Base-by-base conservation (phyloP, 2,113 vertebrate species). In the Pomatorhinus ruficollis region DNA sequence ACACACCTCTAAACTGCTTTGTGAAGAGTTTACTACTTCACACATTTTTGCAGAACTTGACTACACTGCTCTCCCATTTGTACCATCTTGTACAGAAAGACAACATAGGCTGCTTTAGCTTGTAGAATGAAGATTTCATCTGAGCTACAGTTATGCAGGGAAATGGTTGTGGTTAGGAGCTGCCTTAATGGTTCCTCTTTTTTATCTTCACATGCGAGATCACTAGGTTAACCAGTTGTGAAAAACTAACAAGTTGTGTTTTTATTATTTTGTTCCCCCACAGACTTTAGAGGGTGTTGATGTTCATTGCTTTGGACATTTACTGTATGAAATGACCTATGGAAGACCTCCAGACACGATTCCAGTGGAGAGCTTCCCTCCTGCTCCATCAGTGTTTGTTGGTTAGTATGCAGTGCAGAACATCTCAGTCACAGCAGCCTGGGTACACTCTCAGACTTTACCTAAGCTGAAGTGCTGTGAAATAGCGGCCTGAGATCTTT, bases 311-410 rank as follows among this genome's bases (percentile, higher is more conserved):
- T 99, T 99, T 82, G 99, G 99, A 69, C 98, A 99, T 93, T 98
- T 99, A 96, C 96, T 99, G 12, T 99, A 99, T 85, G 99, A 99
- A 98, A 99, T 99, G 99, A 99, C 98, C 1, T 99, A 99, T 0
- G 99, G 99, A 40, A 98, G 98, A 52, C 99, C 99, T 1, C 99
- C 99, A 5, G 99, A 99, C 92, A 93, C 94, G 0, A 95, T 99
- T 64, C 99, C 99, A 17, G 95, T 99, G 9, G 99, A 99, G 77
- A 98, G 96, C 68, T 99, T 98, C 88, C 98, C 99, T 31, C 97
- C 98, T 42, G 98, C 97, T 28, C 98, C 99, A 0, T 98, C 98
- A 79, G 88, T 98, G 39, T 96, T 98, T 90, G 98, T 99, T 88
- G 99, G 99, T 99, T 90, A 97, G 99, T 99, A 97, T 44, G 28